These are phyloP conservation scores for Dryas iulia DNA, from an alignment of 1,140 invertebrate genomes.

Conservation along the genomic window DNA sequence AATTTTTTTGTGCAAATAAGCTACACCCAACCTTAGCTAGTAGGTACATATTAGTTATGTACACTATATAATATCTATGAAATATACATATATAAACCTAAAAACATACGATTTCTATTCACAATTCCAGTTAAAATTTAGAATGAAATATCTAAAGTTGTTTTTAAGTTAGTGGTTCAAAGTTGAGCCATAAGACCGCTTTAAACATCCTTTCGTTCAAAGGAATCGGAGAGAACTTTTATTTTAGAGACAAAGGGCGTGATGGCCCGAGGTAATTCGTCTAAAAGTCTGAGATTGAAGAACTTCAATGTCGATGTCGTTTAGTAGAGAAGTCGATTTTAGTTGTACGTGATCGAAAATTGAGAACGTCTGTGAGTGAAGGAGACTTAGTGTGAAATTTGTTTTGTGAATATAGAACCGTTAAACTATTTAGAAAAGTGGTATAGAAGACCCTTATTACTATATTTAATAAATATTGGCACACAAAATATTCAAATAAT, in stretches of 20 bases:
- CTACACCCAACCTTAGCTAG: background rate
- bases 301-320: slow-evolving; percentile 19
- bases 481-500: too few species aligned
- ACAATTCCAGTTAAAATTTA: background rate
- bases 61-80: too few species aligned
- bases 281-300: slow-evolving; percentile 27
- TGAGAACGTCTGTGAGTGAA: slow-evolving; percentile 14
- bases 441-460: too few species aligned
- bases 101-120: background rate
- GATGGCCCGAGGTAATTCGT: slow-evolving; percentile 29
- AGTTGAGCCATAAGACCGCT: background rate
- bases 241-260: slow-evolving; percentile 27
- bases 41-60: background rate
- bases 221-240: slow-evolving; percentile 18
- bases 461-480: too few species aligned
- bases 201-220: slow-evolving; percentile 11
- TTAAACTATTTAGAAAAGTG: background rate
- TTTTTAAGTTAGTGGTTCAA: slow-evolving; percentile 15
- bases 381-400: slow-evolving; percentile 17
- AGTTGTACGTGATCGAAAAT: slow-evolving; percentile 33
- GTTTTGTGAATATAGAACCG: slow-evolving; percentile 8
- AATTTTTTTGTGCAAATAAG: background rate
- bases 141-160: background rate
- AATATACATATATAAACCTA: too few species aligned
- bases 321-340: slow-evolving; percentile 30